Evolutionary conservation across 2,113 vertebrate species (phyloP).

Genomic region (Phalacrocorax pelagicus): DNA sequence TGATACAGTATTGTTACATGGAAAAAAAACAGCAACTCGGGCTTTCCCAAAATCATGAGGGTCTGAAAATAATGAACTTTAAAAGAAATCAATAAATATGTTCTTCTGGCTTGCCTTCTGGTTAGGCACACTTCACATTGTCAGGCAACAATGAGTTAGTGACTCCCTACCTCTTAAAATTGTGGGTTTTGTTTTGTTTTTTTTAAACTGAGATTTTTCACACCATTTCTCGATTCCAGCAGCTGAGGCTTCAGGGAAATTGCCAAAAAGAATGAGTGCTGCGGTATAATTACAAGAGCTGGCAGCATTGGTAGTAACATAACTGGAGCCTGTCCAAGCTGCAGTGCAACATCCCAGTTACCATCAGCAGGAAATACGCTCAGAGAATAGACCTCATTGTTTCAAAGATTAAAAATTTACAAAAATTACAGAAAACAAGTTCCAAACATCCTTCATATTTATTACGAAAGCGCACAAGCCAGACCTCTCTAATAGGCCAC

Average conservation of each 20-base stretch:
- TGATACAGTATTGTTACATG: fast-evolving
- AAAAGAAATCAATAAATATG: neutral
- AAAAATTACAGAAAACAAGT: constrained; percentile 23
- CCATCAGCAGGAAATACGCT: neutral
- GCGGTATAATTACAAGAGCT: neutral
- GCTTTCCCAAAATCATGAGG: neutral
- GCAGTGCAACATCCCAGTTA: neutral
- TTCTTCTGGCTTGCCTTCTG: neutral
- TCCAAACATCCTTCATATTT: neutral
- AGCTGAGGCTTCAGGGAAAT: neutral
- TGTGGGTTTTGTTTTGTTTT: neutral
- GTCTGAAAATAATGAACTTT: neutral
- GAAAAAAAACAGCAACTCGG: neutral
- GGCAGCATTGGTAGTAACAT: neutral
- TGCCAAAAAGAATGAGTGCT: neutral
- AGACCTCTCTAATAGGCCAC: neutral
- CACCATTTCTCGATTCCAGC: neutral
- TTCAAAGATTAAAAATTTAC: neutral
- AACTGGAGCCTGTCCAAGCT: neutral
- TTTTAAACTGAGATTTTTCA: neutral
- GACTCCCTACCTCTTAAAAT: fast-evolving
- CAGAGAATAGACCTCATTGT: neutral
- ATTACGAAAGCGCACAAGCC: neutral
- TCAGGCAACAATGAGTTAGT: neutral
- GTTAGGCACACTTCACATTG: neutral